These are phyloP conservation scores for Rotaria macrura DNA, from an alignment of 2,888 invertebrate species.

Conservation along the genomic window DNA sequence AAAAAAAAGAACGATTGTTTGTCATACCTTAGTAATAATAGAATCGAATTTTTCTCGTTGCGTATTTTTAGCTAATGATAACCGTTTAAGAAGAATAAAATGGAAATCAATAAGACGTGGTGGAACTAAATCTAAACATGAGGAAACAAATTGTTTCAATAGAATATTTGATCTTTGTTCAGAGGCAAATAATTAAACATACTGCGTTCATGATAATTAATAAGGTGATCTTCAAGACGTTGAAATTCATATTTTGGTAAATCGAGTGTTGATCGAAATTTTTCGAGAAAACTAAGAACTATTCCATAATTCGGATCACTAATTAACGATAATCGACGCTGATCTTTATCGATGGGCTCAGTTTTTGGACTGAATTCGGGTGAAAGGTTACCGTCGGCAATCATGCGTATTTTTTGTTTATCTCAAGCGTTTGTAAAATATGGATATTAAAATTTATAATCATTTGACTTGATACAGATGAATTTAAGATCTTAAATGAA, in stretches of 20 bases:
- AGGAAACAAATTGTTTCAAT: too few species aligned
- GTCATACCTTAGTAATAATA: not conserved
- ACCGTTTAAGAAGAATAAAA: not conserved
- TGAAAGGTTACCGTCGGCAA: not conserved
- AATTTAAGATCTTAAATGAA: not conserved
- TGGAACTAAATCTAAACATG: not conserved
- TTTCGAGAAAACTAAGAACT: not conserved
- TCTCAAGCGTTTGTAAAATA: not conserved
- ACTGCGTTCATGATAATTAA: not conserved
- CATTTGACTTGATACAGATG: not conserved
- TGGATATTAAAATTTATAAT: not conserved
- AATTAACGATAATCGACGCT: not conserved
- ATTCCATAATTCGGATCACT: not conserved
- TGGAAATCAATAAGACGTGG: constrained; percentile 3
- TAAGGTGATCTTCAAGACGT: not conserved
- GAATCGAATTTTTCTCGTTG: not conserved
- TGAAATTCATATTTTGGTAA: not conserved
- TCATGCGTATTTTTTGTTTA: not conserved
- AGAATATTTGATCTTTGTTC: too few species aligned
- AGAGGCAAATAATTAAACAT: not conserved
- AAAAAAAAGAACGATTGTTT: not conserved
- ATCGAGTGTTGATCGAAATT: constrained; percentile 6
- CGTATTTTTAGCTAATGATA: constrained; percentile 4
- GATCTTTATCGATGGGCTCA: not conserved
- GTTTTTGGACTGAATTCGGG: not conserved